These are phyloP conservation scores for Cyprinus carpio DNA, from an alignment of 2,113 vertebrate genomes.

Conservation along the genomic window DNA sequence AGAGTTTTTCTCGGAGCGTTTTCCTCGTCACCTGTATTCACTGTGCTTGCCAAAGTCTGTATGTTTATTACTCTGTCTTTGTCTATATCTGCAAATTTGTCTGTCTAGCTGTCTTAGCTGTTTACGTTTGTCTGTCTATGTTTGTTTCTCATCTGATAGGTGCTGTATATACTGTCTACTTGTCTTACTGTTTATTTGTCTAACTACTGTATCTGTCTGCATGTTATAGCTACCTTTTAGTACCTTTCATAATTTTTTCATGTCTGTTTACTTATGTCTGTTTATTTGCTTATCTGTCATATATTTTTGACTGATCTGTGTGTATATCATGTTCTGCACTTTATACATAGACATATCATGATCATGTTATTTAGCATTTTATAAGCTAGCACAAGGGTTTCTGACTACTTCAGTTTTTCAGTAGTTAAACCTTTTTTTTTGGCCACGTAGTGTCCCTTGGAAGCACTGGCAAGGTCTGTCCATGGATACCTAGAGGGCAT, in stretches of 20 bases:
- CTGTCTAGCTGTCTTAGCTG: neutral
- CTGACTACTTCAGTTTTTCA: neutral
- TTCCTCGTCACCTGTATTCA: neutral
- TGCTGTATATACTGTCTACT: neutral
- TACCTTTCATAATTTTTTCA: no score
- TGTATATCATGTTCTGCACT: neutral
- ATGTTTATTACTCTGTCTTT: neutral
- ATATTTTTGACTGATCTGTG: neutral
- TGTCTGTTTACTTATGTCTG: neutral
- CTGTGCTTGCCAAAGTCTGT: neutral
- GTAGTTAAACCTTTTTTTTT: conserved; percentile 15
- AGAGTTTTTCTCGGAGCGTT: neutral
- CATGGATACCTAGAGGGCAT: conserved; percentile 31
- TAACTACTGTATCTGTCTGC: neutral
- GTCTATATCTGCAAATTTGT: neutral
- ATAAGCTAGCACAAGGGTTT: neutral
- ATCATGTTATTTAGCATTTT: neutral
- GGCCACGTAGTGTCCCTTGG: neutral
- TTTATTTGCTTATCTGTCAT: neutral
- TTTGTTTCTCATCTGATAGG: neutral
- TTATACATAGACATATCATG: neutral
- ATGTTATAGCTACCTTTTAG: neutral
- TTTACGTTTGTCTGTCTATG: neutral
- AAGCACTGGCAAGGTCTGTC: neutral
- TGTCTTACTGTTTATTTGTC: neutral